Base-by-base conservation (phyloP, 2,888 invertebrate genomes). In the Theretra japonica region DNA sequence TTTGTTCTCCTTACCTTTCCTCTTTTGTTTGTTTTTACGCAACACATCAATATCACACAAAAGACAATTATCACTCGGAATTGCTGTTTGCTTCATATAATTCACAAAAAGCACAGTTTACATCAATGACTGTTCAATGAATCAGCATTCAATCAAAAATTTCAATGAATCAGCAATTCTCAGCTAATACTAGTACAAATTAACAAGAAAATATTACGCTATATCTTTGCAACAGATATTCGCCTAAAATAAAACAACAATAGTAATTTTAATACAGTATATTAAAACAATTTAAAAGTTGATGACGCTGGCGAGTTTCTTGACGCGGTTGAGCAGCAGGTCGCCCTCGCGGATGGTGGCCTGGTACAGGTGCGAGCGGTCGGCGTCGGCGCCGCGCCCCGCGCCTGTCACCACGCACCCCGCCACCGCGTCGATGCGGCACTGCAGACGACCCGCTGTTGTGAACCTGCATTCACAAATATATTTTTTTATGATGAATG, bases 321-420 rank as follows among this genome's bases (percentile, higher is more conserved):
- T 99, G 82, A 99, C 98, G 85, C 99, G 96, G 91, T 99, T 99
- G 75, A 99, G 96, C 15, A 99, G 95, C 74, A 99, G 95, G 93
- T 99, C 99, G 8, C 99, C 99, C 90, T 99, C 99, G 86, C 99
- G 99, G 77, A 99, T 99, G 82, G 99, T 99, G 1, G 98, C 97
- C 94, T 99, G 99, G 94, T 99, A 99, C 77, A 97, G 95, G 72
- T 96, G 96, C 30, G 94, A 95, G 78, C 95, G 92, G 83, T 95
- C 95, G 7, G 95, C 93, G 80, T 94, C 95, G 0, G 93, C 93
- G 74, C 94, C 94, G 75, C 94, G 92, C 0, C 94, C 94, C 48
- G 94, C 90, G 70, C 94, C 95, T 19, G 99, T 99, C 91, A 99
- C 99, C 8, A 99, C 99, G 85, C 99, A 97, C 23, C 98, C 97